Conservation (phyloP, 2,797 vertebrate genomes). For the Varecia variegata region DNA sequence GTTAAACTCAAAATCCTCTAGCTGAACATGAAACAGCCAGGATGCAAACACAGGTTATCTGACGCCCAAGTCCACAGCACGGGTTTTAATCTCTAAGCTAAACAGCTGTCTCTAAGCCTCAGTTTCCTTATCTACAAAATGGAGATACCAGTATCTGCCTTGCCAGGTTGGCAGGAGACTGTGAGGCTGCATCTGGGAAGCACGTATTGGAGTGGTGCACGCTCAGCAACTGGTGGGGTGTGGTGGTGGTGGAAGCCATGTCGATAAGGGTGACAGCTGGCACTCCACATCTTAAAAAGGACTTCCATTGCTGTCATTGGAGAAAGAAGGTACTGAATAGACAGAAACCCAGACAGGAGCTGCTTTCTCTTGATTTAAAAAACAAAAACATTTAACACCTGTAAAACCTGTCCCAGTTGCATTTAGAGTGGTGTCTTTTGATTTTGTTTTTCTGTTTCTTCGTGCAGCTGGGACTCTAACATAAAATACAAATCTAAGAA, state of each 20-base stretch:
- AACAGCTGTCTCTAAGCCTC: neutral
- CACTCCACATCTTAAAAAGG: neutral
- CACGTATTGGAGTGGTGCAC: accelerated
- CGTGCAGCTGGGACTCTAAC: constrained; percentile 68
- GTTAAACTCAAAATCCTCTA: neutral
- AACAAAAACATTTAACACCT: neutral
- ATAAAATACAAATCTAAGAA: constrained; percentile 79
- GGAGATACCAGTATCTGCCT: too few relatives aligned
- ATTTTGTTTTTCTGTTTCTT: constrained; percentile 57
- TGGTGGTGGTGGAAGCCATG: accelerated
- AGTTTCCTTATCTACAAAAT: neutral
- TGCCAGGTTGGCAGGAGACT: neutral
- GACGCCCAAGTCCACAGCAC: neutral
- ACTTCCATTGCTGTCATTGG: neutral
- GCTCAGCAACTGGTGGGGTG: too few relatives aligned
- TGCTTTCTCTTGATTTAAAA: neutral
- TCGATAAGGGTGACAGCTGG: neutral
- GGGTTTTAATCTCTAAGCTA: neutral
- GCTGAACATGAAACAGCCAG: neutral
- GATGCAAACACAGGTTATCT: neutral
- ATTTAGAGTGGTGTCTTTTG: constrained; percentile 56
- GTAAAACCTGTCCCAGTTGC: neutral
- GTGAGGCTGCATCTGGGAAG: neutral
- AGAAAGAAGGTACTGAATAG: neutral
- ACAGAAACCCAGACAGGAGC: neutral